phyloP scores from a whole-genome alignment of 2,113 vertebrate genomes.

The Orycteropus afer region DNA sequence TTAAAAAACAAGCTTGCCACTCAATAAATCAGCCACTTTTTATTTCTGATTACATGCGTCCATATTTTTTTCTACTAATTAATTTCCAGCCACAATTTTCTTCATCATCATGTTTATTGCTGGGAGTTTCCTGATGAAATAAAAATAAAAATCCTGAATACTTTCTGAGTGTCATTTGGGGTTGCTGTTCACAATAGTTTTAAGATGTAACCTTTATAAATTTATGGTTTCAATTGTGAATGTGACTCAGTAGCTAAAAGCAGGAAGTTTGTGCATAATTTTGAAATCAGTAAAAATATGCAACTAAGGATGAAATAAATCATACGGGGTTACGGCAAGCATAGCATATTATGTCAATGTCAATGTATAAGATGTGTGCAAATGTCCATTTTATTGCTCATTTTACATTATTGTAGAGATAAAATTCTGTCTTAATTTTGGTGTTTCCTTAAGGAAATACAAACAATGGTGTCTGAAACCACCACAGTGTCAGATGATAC shows the following conservation, averaged over 20 bases:
- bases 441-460: not conserved
- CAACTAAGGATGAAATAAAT: not conserved
- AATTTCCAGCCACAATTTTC: not conserved
- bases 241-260: slow-evolving; percentile 64
- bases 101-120: not conserved
- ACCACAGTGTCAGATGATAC: not conserved
- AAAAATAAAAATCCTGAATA: slow-evolving; percentile 67
- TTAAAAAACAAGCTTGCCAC: slow-evolving; percentile 14
- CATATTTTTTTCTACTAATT: slow-evolving; percentile 43
- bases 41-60: not conserved
- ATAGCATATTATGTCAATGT: not conserved
- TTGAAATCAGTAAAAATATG: slow-evolving; percentile 63
- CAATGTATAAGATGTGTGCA: not conserved
- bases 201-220: slow-evolving; percentile 61
- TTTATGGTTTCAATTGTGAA: slow-evolving; percentile 64
- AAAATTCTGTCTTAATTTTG: not conserved
- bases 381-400: not conserved
- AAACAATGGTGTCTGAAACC: not conserved
- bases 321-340: not conserved
- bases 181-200: slow-evolving; percentile 54
- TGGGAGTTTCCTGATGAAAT: slow-evolving; percentile 49
- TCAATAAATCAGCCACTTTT: not conserved
- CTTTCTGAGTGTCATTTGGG: slow-evolving; percentile 48
- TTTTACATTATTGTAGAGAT: not conserved
- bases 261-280: slow-evolving; percentile 41